These are phyloP conservation scores for Planiliza haematocheilus DNA, from an alignment of 2,113 vertebrate genomes.

Conservation along the genomic window DNA sequence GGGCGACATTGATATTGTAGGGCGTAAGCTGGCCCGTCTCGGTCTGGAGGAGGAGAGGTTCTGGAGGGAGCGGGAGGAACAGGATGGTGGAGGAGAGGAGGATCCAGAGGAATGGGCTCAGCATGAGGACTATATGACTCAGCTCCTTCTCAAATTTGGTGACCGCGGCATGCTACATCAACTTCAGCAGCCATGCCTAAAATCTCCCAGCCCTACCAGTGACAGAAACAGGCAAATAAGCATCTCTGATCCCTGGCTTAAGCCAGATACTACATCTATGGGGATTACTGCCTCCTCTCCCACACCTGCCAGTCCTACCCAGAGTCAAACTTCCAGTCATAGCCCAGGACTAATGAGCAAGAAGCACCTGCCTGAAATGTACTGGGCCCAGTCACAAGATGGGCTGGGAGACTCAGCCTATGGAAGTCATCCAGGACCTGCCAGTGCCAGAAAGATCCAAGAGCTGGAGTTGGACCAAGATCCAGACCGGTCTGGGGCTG, in stretches of 20 bases:
- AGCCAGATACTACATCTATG: conserved; percentile 60
- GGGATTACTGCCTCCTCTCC: conserved; percentile 62
- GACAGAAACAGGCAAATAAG: conserved; percentile 61
- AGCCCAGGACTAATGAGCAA: conserved; percentile 87
- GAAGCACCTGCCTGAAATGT: conserved; percentile 93
- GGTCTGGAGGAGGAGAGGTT: conserved; percentile 88
- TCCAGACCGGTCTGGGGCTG: conserved; percentile 73
- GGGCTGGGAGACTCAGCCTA: conserved; percentile 96
- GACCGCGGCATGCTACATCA: conserved; percentile 91
- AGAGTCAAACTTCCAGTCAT: conserved; percentile 71
- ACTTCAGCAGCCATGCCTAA: conserved; percentile 69
- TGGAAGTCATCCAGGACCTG: conserved; percentile 95
- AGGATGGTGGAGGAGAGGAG: conserved; percentile 86
- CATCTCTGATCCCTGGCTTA: conserved; percentile 88
- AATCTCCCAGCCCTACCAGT: conserved; percentile 64
- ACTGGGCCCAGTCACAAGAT: conserved; percentile 96
- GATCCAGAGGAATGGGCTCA: conserved; percentile 96
- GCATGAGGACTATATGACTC: conserved; percentile 98
- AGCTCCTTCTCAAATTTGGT: conserved; percentile 94
- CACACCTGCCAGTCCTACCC: conserved; percentile 69
- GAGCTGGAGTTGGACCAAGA: conserved; percentile 91
- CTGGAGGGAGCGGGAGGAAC: conserved; percentile 91
- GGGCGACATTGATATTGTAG: conserved; percentile 86
- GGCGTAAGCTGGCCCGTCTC: conserved; percentile 88
- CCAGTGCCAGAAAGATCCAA: conserved; percentile 93